A percentile compares a stretch with the other conserved stretches of the same genome.
phyloP scores from a whole-genome alignment of 2,888 invertebrate species.

The Eristalis tenax region DNA sequence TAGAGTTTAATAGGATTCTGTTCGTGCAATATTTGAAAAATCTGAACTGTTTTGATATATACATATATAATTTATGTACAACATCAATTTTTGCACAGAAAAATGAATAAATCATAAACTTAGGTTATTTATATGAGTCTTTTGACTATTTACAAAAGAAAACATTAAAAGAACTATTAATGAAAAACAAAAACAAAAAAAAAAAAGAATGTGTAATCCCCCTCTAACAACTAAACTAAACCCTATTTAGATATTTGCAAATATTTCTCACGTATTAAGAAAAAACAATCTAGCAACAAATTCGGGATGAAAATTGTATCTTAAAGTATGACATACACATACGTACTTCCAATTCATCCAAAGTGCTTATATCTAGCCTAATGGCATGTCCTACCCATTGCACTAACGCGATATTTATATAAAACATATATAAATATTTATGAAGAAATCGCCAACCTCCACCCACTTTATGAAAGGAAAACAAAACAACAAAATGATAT shows the following conservation, averaged over 20 bases:
- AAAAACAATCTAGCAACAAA: conserved; percentile 47
- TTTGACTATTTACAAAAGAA: conserved; percentile 65
- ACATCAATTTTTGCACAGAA: conserved; percentile 46
- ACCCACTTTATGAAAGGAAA: conserved; percentile 61
- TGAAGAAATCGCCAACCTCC: conserved; percentile 60
- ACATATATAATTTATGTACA: conserved; percentile 56
- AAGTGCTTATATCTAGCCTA: conserved; percentile 68
- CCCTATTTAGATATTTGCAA: conserved; percentile 60
- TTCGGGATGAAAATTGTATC: conserved; percentile 55
- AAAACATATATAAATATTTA: conserved; percentile 13
- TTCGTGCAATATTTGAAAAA: conserved; percentile 65
- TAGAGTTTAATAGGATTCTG: conserved; percentile 40
- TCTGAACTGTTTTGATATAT: conserved; percentile 69
- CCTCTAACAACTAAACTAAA: conserved; percentile 35
- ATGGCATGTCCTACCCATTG: conserved; percentile 65
- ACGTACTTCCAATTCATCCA: conserved; percentile 63
- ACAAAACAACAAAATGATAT: conserved; percentile 31
- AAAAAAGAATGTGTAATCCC: conserved; percentile 27
- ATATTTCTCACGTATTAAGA: conserved; percentile 53
- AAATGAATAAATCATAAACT: conserved; percentile 52
- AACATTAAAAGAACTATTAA: conserved; percentile 14
- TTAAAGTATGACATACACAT: conserved; percentile 52
- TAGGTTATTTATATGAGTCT: conserved; percentile 69
- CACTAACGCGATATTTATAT: conserved; percentile 59
- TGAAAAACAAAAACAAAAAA: background rate